These are phyloP conservation scores for Acrocyrtus sp. DNA, from an alignment of 2,888 invertebrate species.

Conservation along the genomic window DNA sequence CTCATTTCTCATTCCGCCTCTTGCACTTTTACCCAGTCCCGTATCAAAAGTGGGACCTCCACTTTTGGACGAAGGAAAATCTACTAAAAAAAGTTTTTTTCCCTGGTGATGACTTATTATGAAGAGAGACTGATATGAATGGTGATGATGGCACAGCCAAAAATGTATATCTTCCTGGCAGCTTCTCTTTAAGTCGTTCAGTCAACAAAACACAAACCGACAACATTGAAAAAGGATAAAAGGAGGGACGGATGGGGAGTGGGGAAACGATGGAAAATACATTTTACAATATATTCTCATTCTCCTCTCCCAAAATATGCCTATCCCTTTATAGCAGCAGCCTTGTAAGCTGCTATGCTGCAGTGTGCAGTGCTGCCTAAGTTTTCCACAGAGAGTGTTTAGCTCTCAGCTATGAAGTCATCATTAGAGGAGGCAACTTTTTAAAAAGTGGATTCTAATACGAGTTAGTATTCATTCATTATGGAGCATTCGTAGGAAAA, in stretches of 20 bases:
- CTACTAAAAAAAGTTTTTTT: no score
- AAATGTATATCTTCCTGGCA: no score
- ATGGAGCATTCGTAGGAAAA: neutral
- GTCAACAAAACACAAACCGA: no score
- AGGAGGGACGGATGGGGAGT: neutral
- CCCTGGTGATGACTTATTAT: neutral
- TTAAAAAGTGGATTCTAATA: neutral
- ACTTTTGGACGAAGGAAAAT: no score
- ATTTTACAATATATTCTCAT: no score
- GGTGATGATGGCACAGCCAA: neutral
- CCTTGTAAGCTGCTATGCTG: no score
- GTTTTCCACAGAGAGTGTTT: no score
- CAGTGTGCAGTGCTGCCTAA: no score
- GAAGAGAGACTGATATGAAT: neutral
- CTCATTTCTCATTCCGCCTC: constrained; percentile 28
- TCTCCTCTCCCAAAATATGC: no score
- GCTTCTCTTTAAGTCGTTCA: no score
- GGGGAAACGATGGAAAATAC: no score
- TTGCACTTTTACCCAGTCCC: neutral
- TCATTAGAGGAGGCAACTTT: neutral
- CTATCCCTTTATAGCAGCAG: no score
- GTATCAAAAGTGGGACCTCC: neutral
- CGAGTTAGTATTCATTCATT: neutral
- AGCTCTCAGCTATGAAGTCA: neutral
- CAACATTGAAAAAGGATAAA: neutral